Evolutionary conservation across 2,797 vertebrate species (phyloP), one percentile per base, ranked within the genome.

Genomic region (Graptemys geographica): DNA sequence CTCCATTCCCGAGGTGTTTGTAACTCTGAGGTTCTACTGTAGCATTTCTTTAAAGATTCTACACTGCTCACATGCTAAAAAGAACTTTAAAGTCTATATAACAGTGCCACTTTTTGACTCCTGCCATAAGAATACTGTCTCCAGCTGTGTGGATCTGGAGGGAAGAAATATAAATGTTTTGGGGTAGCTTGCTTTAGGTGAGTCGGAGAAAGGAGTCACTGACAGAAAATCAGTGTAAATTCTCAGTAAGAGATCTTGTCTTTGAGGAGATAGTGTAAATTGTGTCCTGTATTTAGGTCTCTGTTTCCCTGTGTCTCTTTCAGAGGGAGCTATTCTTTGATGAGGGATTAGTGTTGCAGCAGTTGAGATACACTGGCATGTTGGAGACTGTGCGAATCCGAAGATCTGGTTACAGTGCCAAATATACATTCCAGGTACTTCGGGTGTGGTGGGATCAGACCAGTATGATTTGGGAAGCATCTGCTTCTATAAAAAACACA

Each of bases 351-450:
- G 99, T 99, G 56, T 96, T 99, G 93, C 99, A 99, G 97, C 99
- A 99, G 98, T 97, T 99, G 89, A 98, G 99, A 88, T 99, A 99
- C 98, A 99, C 99, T 0, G 99, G 99, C 90, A 99, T 99, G 99
- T 98, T 99, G 94, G 99, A 99, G 97, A 99, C 99, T 0, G 99
- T 99, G 95, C 98, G 99, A 11, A 99, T 99, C 97, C 98, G 99
- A 89, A 98, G 99, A 91, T 99, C 99, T 0, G 99, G 99, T 92
- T 99, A 99, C 72, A 99, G 99, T 51, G 99, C 99, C 96, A 99
- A 99, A 97, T 99, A 99, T 80, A 99, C 99, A 1, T 99, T 99
- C 97, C 99, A 99, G 99, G 99, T 99, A 98, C 0, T 7, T 80
- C 47, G 62, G 27, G 27, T 52, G 37, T 16, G 37, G 49, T 11